Base-by-base conservation (phyloP, 1,140 invertebrate species). In the Drosophila baimaii region DNA sequence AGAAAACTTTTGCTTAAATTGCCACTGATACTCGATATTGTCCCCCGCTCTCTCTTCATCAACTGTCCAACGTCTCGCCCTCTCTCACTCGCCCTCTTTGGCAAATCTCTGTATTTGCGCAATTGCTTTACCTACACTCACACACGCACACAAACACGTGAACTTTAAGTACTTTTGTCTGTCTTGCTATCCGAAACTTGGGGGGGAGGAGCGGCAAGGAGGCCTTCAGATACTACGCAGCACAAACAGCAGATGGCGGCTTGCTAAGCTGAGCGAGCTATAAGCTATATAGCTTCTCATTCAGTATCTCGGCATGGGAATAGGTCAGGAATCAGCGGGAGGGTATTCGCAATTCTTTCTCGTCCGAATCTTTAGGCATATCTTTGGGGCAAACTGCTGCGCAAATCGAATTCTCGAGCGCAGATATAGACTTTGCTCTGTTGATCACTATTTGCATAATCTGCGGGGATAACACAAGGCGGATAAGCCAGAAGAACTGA, bases 61-160 rank as follows among this genome's bases (percentile, higher is more conserved):
- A 17, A 31, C 13, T 5, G 10, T 54, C 21, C 0, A n/a, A 6
- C 9, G 17, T 12, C 6, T 15, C 25, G 15, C 21, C 4, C 52
- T 25, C 13, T 12, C 10, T 46, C 9, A 31, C 21, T 58, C 9
- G 21, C 39, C 52, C 51, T 56, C 29, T 19, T 35, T 29, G 6
- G 52, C 35, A 68, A 79, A 83, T 76, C 64, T 79, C 64, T 82
- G 66, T 77, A 56, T 88, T 79, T 85, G 64, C 77, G 64, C 81
- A 80, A 83, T 88, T 88, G 68, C 46, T 77, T 73, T 73, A 70
- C 64, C 39, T 41, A 52, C 64, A 70, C 55, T 52, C 54, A 58
- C 47, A 29, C 58, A 54, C 31, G 35, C n/a, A 21, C 46, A n/a
- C 37, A 56, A 39, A 59, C 39, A 55, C 43, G 46, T 80, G 72